Conservation (phyloP, 1,140 invertebrate genomes). For the Neotoxoptera formosana region DNA sequence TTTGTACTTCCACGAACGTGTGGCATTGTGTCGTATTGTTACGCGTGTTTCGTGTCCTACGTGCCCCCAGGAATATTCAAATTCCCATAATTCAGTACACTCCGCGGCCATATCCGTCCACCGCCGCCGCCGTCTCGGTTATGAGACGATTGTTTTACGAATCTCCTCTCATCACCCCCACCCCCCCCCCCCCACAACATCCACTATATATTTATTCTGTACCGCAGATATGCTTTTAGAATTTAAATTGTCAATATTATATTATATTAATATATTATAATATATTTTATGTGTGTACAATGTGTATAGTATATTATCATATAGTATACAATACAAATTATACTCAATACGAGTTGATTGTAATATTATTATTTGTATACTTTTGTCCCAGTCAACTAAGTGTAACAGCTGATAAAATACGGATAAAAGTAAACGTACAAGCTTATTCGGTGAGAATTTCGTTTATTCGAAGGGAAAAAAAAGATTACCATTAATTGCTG, state of each 20-base stretch:
- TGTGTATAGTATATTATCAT: background rate
- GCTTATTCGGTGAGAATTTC: too few species aligned
- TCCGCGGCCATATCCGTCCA: background rate
- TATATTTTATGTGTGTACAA: background rate
- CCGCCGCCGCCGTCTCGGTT: background rate
- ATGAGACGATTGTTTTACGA: background rate
- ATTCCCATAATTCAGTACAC: background rate
- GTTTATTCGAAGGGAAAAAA: too few species aligned
- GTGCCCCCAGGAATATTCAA: background rate
- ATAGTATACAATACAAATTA: too few species aligned
- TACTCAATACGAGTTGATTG: background rate
- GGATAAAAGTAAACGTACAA: too few species aligned
- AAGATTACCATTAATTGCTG: too few species aligned
- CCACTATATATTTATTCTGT: background rate
- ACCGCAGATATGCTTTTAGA: background rate
- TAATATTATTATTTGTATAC: background rate
- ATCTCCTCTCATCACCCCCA: background rate
- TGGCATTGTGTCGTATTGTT: background rate
- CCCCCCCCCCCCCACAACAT: too few species aligned
- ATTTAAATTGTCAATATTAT: background rate
- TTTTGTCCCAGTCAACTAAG: background rate
- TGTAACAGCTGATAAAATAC: background rate
- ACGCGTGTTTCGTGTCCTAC: background rate
- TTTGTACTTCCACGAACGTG: background rate
- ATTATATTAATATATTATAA: background rate